A percentile compares a stretch with the other conserved stretches of the same genome.
Conservation (phyloP, 1,140 invertebrate genomes). For the Trichonephila clavata region DNA sequence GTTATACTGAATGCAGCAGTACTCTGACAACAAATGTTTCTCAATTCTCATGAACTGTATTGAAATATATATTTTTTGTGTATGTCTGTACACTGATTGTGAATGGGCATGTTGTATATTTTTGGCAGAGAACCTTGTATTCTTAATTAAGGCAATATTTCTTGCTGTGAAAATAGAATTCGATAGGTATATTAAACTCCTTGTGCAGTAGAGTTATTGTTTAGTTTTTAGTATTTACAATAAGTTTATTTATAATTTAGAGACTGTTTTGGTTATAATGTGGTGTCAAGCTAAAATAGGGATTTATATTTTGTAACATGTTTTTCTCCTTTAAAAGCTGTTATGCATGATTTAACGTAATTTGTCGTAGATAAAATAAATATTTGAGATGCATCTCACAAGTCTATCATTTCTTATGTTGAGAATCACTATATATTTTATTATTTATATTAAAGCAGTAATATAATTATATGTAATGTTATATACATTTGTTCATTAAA, state of each 20-base stretch:
- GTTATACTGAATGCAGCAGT: background rate
- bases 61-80: slow-evolving; percentile 30
- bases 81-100: background rate
- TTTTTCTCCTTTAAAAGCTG: too few relatives aligned
- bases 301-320: too few relatives aligned
- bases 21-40: slow-evolving; percentile 10
- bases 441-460: too few relatives aligned
- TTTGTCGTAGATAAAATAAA: too few relatives aligned
- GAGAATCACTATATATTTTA: too few relatives aligned
- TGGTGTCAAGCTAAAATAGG: background rate
- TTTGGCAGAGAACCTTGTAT: slow-evolving; percentile 38
- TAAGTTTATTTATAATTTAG: background rate
- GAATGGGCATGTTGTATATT: slow-evolving; percentile 18
- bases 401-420: too few relatives aligned
- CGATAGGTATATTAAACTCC: background rate
- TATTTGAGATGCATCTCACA: too few relatives aligned
- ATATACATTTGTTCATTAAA: too few relatives aligned
- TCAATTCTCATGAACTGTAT: background rate
- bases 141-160: slow-evolving; percentile 24
- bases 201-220: background rate
- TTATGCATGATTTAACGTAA: too few relatives aligned
- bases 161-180: slow-evolving; percentile 14
- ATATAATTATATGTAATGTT: too few relatives aligned
- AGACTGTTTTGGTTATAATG: background rate
- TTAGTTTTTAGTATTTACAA: background rate